Base-by-base conservation (phyloP, 2,888 invertebrate species). In the Stenoptilia bipunctidactyla region DNA sequence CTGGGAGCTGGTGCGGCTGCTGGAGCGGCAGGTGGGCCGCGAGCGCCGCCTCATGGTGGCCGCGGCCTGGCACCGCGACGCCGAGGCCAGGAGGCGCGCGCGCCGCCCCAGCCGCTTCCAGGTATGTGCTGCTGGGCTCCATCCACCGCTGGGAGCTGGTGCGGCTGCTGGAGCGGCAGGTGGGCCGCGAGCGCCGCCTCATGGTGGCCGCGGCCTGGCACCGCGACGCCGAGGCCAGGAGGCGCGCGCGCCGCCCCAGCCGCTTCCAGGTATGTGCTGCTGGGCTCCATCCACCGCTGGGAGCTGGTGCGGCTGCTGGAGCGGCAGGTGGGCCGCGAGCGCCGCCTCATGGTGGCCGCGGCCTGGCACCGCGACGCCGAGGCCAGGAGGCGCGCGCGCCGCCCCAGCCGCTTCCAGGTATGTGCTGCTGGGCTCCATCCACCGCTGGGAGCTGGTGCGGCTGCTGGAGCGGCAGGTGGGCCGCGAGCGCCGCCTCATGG, bases 91-190 rank as follows among this genome's bases (percentile, higher is more conserved):
- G 98, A 0, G 98, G 97, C 70, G 80, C 40, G 64, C 86, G 34
- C 80, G 87, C 1, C 72, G 94, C 36, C 93, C 94, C 0, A 93
- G 93, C 0, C 74, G 94, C 42, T 30, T 30, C 30, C 30, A 88
- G 58, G 88, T 88, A 4, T 53, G 69, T 10, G 0, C 94, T n/a
- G n/a, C n/a, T n/a, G n/a, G n/a, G n/a, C n/a, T n/a, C n/a, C n/a
- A n/a, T 98, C 44, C 96, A 95, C 65, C 87, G 97, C 45, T 87
- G 92, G 64, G 96, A 97, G 62, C 79, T 97, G 40, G 94, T 96
- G 45, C 89, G 92, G 60, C 86, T 94, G 42, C 93, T 97, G 41
- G 94, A 96, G 61, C n/a, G n/a, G n/a, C n/a, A n/a, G n/a, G n/a
- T n/a, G n/a, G 89, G 89, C 54, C 85, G 94, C 34, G 94, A 94